Conservation (phyloP, 2,888 invertebrate species). For the Drosophila demipolita region DNA sequence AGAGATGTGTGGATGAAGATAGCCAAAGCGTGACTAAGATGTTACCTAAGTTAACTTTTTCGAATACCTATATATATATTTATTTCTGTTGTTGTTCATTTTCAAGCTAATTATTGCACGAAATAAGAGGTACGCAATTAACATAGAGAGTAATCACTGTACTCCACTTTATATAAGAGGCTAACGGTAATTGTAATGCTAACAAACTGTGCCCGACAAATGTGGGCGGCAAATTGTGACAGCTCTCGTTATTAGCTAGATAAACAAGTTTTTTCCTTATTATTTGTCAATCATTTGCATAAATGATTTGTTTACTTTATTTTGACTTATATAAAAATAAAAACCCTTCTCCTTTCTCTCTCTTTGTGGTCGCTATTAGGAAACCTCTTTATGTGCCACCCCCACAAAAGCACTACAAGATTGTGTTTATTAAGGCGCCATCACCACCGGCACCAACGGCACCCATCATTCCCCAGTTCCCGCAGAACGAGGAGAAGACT, state of each 20-base stretch:
- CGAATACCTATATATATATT: not conserved
- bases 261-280: slow-evolving; percentile 31
- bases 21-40: slow-evolving; percentile 76
- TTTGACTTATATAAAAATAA: slow-evolving; percentile 23
- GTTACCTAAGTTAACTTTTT: slow-evolving; percentile 70
- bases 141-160: slow-evolving; percentile 48
- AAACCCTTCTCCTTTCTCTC: slow-evolving; percentile 31
- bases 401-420: slow-evolving; percentile 92
- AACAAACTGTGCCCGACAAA: slow-evolving; percentile 3
- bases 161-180: slow-evolving; percentile 62
- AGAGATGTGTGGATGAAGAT: slow-evolving; percentile 68
- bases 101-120: slow-evolving; percentile 67
- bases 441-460: slow-evolving; percentile 88
- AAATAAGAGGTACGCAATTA: slow-evolving; percentile 57
- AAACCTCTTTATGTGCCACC: slow-evolving; percentile 86
- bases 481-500: slow-evolving; percentile 91
- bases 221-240: slow-evolving; percentile 53
- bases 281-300: slow-evolving; percentile 17
- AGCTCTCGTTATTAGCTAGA: slow-evolving; percentile 55
- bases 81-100: slow-evolving; percentile 1
- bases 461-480: slow-evolving; percentile 87
- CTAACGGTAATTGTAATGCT: slow-evolving; percentile 3
- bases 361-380: slow-evolving; percentile 70
- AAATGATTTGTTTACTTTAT: slow-evolving; percentile 21
- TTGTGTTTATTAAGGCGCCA: slow-evolving; percentile 91